phyloP scores from a whole-genome alignment of 2,888 invertebrate genomes.

The Caenorhabditis virilis region DNA sequence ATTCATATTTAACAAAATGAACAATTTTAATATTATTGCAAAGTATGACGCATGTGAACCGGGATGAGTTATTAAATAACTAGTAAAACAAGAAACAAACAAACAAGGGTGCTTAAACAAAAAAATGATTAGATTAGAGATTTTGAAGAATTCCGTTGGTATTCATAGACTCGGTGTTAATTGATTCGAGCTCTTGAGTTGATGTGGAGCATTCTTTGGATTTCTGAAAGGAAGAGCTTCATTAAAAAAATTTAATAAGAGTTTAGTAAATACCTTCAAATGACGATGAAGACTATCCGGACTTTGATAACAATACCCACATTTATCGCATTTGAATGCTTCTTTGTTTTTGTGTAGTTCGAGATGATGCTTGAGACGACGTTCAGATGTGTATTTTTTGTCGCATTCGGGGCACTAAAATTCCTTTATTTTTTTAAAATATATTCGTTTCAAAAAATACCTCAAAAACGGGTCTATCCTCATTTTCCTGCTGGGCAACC shows the following conservation, averaged over 20 bases:
- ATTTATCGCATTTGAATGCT: slow-evolving; percentile 25
- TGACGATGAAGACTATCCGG: slow-evolving; percentile 30
- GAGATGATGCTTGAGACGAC: slow-evolving; percentile 27
- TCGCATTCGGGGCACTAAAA: too few species aligned
- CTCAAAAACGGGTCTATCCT: too few species aligned
- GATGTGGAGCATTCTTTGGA: neutral
- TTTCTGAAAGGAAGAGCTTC: neutral
- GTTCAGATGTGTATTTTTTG: too few species aligned
- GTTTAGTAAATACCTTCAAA: slow-evolving; percentile 11
- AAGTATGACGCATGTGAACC: too few species aligned
- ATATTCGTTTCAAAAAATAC: too few species aligned
- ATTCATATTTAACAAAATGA: too few species aligned
- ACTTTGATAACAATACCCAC: slow-evolving; percentile 34
- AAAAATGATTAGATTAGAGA: neutral
- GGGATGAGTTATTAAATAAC: too few species aligned
- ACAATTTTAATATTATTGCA: too few species aligned
- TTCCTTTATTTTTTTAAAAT: too few species aligned
- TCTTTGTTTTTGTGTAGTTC: slow-evolving; percentile 21
- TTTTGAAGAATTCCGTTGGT: neutral
- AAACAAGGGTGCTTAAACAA: neutral
- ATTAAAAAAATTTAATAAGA: neutral
- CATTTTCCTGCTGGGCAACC: too few species aligned
- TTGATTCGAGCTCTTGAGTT: neutral
- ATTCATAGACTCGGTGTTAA: neutral
- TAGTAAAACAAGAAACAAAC: too few species aligned